Conservation (phyloP, 2,797 vertebrate species). For the Sebastes vulpes region DNA sequence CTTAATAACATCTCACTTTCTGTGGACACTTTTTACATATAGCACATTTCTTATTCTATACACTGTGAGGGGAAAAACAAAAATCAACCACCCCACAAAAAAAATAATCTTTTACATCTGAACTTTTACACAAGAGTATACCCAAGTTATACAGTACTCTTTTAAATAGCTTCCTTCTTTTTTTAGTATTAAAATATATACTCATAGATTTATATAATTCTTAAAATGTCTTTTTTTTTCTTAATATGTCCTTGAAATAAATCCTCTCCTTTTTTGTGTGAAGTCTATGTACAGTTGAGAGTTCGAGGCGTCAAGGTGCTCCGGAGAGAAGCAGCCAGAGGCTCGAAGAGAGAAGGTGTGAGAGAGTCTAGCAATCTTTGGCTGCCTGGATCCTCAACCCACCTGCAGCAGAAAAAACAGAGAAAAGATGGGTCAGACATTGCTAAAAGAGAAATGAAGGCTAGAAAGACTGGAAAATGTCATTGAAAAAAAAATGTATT, state of each 20-base stretch:
- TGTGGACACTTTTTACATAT: conserved; percentile 84
- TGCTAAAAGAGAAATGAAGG: not conserved
- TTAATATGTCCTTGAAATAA: conserved; percentile 83
- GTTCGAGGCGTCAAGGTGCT: conserved; percentile 65
- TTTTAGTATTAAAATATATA: conserved; percentile 90
- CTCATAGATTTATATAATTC: conserved; percentile 88
- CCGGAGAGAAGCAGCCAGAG: conserved; percentile 62
- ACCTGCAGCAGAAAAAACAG: conserved; percentile 72
- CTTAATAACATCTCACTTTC: conserved; percentile 83
- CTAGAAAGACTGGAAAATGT: not conserved
- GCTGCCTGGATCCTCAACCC: conserved; percentile 82
- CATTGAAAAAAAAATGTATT: not conserved
- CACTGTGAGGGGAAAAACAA: conserved; percentile 58
- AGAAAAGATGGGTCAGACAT: conserved; percentile 32
- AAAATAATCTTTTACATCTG: conserved; percentile 85
- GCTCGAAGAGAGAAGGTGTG: conserved; percentile 46
- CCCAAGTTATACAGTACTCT: conserved; percentile 90
- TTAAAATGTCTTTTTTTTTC: conserved; percentile 74
- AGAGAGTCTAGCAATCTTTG: conserved; percentile 86
- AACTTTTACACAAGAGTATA: conserved; percentile 87
- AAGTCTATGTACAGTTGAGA: conserved; percentile 84
- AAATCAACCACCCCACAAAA: conserved; percentile 59
- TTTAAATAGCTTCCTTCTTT: conserved; percentile 90
- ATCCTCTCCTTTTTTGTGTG: conserved; percentile 78
- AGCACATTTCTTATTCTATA: conserved; percentile 86